Percentiles rank a stretch among this genome's conserved stretches.
Conservation (phyloP, 2,888 invertebrate species). For the Entomobrya proxima region DNA sequence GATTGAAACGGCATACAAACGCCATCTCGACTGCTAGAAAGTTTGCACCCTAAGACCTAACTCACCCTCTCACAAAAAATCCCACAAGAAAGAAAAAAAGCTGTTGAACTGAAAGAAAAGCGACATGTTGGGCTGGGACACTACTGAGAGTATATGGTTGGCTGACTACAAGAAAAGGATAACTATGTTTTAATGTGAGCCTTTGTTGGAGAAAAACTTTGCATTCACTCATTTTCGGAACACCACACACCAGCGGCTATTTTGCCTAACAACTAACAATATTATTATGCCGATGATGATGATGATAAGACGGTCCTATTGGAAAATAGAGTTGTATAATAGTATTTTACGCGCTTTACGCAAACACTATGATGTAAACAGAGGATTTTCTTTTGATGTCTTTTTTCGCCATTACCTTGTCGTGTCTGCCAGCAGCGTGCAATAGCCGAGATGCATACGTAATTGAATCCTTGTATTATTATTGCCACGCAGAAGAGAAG, state of each 20-base stretch:
- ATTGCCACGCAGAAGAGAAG: background rate
- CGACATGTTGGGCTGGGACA: too few species aligned
- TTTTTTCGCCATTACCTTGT: background rate
- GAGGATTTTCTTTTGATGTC: constrained; percentile 47
- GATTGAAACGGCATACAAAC: constrained; percentile 33
- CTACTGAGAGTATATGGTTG: too few species aligned
- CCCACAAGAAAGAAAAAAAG: background rate
- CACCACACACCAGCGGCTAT: constrained; percentile 46
- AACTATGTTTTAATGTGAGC: background rate
- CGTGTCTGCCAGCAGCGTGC: background rate
- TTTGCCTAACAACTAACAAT: constrained; percentile 28
- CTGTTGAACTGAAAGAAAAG: background rate
- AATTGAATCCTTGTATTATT: too few species aligned
- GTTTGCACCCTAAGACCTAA: background rate
- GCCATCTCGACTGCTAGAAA: constrained; percentile 27
- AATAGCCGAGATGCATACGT: too few species aligned
- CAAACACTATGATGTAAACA: background rate
- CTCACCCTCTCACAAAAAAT: background rate
- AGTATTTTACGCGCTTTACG: constrained; percentile 44
- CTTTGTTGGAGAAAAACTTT: background rate
- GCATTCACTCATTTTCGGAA: background rate
- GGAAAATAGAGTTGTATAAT: constrained; percentile 50
- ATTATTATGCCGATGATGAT: background rate
- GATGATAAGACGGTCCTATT: constrained; percentile 3
- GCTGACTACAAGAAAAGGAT: background rate